Conservation (phyloP, 2,888 invertebrate species). For the Dexiosoma caninum region DNA sequence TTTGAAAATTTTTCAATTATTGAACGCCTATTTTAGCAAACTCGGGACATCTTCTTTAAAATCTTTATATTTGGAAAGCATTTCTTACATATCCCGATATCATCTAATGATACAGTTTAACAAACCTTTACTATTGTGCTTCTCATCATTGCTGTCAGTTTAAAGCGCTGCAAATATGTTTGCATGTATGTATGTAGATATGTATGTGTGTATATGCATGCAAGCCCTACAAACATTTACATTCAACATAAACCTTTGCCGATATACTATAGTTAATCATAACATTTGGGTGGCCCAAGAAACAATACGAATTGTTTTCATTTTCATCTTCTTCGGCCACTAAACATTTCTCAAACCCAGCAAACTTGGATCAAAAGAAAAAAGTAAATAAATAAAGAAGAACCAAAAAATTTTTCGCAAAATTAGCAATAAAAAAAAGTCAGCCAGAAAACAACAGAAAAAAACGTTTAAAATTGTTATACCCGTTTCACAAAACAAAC, state of each 20-base stretch:
- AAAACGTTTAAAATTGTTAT: conserved; percentile 45
- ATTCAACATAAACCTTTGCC: conserved; percentile 1
- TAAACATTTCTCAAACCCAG: background rate
- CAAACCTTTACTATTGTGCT: no score
- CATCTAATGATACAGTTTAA: no score
- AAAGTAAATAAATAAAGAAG: background rate
- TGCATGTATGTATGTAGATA: conserved; percentile 54
- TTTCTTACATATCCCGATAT: no score
- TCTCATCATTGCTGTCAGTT: conserved; percentile 49
- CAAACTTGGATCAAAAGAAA: conserved; percentile 1
- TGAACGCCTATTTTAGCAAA: no score
- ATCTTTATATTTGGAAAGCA: no score
- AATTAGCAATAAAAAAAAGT: conserved; percentile 60
- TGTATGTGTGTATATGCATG: conserved; percentile 56
- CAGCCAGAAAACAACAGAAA: conserved; percentile 32
- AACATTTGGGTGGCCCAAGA: conserved; percentile 74
- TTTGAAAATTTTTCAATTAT: no score
- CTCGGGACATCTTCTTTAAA: no score
- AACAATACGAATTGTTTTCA: conserved; percentile 65
- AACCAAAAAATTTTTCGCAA: conserved; percentile 57
- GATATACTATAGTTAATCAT: conserved; percentile 70
- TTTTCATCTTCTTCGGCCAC: conserved; percentile 46
- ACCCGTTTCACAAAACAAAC: background rate
- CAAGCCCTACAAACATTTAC: conserved; percentile 47
- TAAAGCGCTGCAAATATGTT: conserved; percentile 56